These are phyloP conservation scores for Homalodisca vitripennis DNA, from an alignment of 1,140 invertebrate species.

Conservation along the genomic window DNA sequence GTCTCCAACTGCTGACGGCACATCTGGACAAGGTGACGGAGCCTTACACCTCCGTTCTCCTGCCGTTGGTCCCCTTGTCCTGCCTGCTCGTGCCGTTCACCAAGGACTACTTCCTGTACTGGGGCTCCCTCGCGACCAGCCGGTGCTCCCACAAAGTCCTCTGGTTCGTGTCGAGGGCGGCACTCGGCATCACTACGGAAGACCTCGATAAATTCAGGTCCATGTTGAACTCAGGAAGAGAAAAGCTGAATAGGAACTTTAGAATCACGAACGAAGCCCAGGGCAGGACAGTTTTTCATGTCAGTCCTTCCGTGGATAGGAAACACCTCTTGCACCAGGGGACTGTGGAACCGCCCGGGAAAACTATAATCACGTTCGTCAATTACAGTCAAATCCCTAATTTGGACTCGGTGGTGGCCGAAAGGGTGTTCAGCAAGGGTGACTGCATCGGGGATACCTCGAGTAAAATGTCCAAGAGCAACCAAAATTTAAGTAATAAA, in stretches of 20 bases:
- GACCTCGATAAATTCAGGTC: slow-evolving; percentile 1
- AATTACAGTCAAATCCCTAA: not conserved
- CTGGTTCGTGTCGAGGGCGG: not conserved
- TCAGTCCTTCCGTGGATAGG: not conserved
- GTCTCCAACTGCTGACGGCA: too few species aligned
- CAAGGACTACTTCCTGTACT: not conserved
- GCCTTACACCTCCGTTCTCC: too few species aligned
- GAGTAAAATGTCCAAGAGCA: too few species aligned
- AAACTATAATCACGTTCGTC: not conserved
- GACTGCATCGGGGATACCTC: too few species aligned
- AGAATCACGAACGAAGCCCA: not conserved
- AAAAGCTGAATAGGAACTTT: not conserved
- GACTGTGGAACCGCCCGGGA: not conserved
- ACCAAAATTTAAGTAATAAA: too few species aligned
- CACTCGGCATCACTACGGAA: not conserved
- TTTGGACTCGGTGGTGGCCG: not conserved
- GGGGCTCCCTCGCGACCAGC: not conserved
- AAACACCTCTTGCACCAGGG: slow-evolving; percentile 4
- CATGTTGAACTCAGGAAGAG: not conserved
- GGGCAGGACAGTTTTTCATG: slow-evolving; percentile 3
- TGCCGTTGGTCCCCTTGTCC: too few species aligned
- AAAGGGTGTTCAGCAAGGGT: too few species aligned
- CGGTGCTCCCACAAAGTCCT: not conserved
- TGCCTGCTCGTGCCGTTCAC: not conserved
- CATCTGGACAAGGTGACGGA: too few species aligned